A percentile compares a stretch with the other conserved stretches of the same genome.
Evolutionary conservation across 2,888 invertebrate species (phyloP).

Genomic region (Peribatodes rhomboidaria): DNA sequence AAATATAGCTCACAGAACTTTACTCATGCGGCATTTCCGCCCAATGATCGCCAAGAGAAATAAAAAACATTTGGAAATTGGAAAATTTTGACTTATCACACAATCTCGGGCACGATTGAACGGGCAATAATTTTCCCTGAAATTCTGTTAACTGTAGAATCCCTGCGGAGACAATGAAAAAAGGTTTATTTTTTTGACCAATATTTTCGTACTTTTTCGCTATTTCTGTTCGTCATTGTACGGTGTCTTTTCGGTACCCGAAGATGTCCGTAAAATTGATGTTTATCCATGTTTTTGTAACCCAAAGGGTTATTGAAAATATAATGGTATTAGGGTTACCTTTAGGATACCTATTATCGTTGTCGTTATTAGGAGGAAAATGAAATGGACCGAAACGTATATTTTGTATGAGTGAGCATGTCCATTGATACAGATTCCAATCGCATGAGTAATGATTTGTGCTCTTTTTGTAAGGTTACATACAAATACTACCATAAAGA

Average conservation of each 20-base stretch:
- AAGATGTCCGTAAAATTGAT: constrained; percentile 31
- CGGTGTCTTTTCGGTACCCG: constrained; percentile 4
- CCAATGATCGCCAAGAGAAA: constrained; percentile 18
- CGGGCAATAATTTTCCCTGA: constrained; percentile 33
- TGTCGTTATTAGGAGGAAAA: constrained; percentile 24
- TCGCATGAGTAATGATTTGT: neutral
- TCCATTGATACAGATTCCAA: constrained; percentile 17
- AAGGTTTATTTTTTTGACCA: constrained; percentile 17
- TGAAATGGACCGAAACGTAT: constrained; percentile 16
- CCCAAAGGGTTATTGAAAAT: constrained; percentile 19
- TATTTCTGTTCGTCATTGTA: constrained; percentile 12
- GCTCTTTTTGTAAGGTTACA: neutral
- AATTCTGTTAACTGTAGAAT: constrained; percentile 42
- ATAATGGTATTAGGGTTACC: constrained; percentile 23
- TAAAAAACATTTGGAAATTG: constrained; percentile 18
- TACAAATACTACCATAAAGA: too few species aligned
- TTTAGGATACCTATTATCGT: constrained; percentile 31
- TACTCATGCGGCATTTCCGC: constrained; percentile 3
- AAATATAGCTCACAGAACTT: constrained; percentile 10
- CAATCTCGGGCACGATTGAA: constrained; percentile 26
- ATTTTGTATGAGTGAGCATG: neutral
- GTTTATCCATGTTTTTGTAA: constrained; percentile 29
- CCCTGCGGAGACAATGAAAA: constrained; percentile 29
- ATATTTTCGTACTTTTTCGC: constrained; percentile 21
- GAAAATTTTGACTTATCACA: constrained; percentile 28